phyloP scores from a whole-genome alignment of 2,113 vertebrate genomes.

The Ochotona princeps region DNA sequence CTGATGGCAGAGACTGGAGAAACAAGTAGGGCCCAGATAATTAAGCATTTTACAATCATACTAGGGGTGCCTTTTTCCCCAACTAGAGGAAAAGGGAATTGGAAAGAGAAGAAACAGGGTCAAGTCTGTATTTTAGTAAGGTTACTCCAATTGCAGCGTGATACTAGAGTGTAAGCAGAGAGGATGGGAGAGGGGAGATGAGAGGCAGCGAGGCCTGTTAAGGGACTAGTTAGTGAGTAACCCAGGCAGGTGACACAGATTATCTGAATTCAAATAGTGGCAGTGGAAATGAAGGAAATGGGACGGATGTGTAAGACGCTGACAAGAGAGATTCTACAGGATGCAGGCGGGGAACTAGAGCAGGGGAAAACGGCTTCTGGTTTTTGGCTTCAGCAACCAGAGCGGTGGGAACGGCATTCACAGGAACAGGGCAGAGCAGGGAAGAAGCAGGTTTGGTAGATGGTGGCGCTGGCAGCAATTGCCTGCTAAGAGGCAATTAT shows the following conservation, averaged over 20 bases:
- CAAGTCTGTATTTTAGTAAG: neutral
- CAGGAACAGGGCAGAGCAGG: neutral
- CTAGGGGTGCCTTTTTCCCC: neutral
- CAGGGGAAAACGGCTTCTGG: neutral
- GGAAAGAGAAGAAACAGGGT: neutral
- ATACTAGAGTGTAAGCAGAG: neutral
- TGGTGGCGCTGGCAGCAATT: neutral
- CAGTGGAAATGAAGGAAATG: neutral
- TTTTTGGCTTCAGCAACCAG: neutral
- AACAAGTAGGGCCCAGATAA: neutral
- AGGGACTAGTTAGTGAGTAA: neutral
- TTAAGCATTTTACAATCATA: neutral
- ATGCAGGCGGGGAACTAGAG: neutral
- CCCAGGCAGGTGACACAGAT: neutral
- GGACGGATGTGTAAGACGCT: neutral
- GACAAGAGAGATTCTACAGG: neutral
- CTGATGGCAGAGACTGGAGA: neutral
- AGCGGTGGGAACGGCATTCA: neutral
- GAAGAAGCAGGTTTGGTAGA: slow-evolving; percentile 1
- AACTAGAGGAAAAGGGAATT: neutral
- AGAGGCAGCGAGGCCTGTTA: neutral
- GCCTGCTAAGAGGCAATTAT: neutral
- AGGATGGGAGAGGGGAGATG: neutral
- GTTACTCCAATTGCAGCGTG: neutral
- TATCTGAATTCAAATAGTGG: neutral